Conservation (phyloP, 1,140 invertebrate genomes). For the Aphidius ervi region DNA sequence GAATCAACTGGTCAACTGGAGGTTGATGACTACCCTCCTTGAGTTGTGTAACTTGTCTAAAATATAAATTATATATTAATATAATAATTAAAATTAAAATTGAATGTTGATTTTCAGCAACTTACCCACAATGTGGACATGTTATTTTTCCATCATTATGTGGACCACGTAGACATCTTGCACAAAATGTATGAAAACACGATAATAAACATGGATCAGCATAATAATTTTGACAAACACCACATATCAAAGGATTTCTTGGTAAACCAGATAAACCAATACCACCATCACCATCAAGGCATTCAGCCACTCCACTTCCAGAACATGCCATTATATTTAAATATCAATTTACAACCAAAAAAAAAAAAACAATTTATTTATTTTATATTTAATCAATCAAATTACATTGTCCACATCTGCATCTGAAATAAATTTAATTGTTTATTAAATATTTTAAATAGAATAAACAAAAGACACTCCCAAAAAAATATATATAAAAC, state of each 20-base stretch:
- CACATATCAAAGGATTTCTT: slow-evolving; percentile 63
- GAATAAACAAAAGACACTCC: no score
- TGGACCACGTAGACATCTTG: slow-evolving; percentile 59
- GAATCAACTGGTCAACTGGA: slow-evolving; percentile 61
- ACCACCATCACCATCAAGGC: slow-evolving; percentile 31
- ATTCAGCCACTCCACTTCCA: slow-evolving; percentile 31
- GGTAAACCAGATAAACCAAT: slow-evolving; percentile 34
- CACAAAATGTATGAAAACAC: slow-evolving; percentile 69
- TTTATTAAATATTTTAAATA: no score
- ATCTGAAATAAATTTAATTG: not conserved
- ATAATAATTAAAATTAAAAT: not conserved
- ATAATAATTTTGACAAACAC: slow-evolving; percentile 66
- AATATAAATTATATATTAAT: not conserved
- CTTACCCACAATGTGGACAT: slow-evolving; percentile 67
- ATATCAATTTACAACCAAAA: not conserved
- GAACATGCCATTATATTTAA: slow-evolving; percentile 39
- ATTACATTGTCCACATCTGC: not conserved
- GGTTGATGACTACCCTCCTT: slow-evolving; percentile 60
- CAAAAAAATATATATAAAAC: no score
- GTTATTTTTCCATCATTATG: slow-evolving; percentile 59
- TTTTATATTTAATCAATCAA: no score
- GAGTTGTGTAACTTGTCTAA: slow-evolving; percentile 57
- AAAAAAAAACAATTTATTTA: no score
- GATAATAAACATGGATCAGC: slow-evolving; percentile 64
- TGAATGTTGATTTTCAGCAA: not conserved